phyloP scores from a whole-genome alignment of 64 coral and sea anemone species.

The Astreopora myriophthalma region DNA sequence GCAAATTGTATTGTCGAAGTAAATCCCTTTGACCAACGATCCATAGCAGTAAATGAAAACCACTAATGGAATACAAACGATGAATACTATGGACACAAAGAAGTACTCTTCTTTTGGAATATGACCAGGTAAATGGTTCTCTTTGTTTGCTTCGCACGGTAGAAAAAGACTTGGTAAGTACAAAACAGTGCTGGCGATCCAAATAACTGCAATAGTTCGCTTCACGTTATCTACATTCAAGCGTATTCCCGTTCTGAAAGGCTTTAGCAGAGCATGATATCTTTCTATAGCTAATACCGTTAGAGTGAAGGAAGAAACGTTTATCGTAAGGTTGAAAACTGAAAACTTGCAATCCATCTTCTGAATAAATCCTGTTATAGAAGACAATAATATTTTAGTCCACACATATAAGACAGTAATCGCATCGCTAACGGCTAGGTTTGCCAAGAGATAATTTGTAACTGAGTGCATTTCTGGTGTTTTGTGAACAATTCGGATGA shows the following conservation, averaged over 20 bases:
- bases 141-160: not conserved
- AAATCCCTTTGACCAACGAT: conserved; percentile 47
- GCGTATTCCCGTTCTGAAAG: not conserved
- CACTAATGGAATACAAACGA: not conserved
- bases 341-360: not conserved
- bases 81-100: not conserved
- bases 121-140: no score
- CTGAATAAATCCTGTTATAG: not conserved
- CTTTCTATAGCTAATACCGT: not conserved
- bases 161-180: not conserved
- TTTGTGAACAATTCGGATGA: not conserved
- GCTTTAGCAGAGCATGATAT: not conserved
- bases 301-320: not conserved
- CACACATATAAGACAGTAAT: not conserved
- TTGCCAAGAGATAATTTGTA: conserved; percentile 33
- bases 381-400: not conserved
- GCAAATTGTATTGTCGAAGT: conserved; percentile 37
- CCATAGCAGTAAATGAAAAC: conserved; percentile 30
- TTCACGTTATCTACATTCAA: not conserved
- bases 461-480: not conserved
- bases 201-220: not conserved
- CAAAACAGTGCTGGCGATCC: not conserved
- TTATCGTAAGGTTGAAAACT: not conserved
- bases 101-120: not conserved
- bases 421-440: not conserved